Conservation (phyloP, 2,888 invertebrate species). For the Schrankia costaestrigalis region DNA sequence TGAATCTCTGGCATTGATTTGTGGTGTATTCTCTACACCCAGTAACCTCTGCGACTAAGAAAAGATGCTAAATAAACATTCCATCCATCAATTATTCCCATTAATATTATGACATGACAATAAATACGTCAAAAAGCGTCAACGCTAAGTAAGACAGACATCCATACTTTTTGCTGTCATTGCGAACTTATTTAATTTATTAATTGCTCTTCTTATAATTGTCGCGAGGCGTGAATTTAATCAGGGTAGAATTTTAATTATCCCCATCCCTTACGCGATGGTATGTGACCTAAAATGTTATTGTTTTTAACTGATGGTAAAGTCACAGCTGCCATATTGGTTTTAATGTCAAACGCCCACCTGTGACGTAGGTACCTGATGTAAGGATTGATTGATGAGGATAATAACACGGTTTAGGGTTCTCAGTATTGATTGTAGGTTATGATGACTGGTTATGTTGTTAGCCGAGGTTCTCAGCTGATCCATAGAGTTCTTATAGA, state of each 20-base stretch:
- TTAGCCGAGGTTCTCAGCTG: conserved; percentile 4
- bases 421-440: conserved; percentile 14
- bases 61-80: no score
- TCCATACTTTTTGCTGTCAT: conserved; percentile 32
- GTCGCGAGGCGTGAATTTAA: conserved; percentile 58
- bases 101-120: no score
- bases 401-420: conserved; percentile 26
- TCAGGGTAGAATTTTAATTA: conserved; percentile 69
- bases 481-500: neutral
- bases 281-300: conserved; percentile 71
- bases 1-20: no score
- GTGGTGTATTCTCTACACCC: no score
- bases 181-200: conserved; percentile 35
- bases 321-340: conserved; percentile 35
- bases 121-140: conserved; percentile 12
- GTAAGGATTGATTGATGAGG: conserved; percentile 28
- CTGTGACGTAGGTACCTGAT: conserved; percentile 55
- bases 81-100: no score
- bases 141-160: conserved; percentile 23
- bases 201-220: conserved; percentile 41
- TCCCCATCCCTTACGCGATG: conserved; percentile 64
- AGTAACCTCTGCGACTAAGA: no score
- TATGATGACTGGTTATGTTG: neutral
- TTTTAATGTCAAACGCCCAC: conserved; percentile 55
- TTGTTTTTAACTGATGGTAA: conserved; percentile 21